Evolutionary conservation across 37 sponge, comb jelly and placozoan species (phyloP).

Genomic region (Halisarca cf. caerulea): DNA sequence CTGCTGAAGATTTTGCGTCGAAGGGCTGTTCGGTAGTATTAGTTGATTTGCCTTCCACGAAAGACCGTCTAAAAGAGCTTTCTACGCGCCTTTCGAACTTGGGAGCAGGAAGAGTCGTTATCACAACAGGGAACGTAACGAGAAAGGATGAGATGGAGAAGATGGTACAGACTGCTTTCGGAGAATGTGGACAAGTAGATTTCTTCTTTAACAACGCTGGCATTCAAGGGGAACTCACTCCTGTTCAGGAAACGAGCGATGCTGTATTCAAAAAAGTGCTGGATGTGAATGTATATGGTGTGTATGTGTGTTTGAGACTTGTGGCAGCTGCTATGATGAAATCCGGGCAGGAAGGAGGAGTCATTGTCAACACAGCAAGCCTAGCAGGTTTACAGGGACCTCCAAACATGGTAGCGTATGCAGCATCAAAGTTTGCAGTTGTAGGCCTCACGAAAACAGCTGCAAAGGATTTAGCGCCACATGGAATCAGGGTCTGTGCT

Average conservation of each 20-base stretch:
- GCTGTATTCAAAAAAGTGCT: slow-evolving; percentile 38
- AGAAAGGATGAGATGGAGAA: slow-evolving; percentile 49
- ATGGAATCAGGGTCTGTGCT: slow-evolving; percentile 79
- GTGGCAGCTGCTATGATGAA: slow-evolving; percentile 62
- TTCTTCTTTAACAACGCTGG: slow-evolving; percentile 89
- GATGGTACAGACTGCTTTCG: slow-evolving; percentile 41
- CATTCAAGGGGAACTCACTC: slow-evolving; percentile 67
- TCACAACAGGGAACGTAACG: slow-evolving; percentile 57
- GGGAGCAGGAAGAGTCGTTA: slow-evolving; percentile 28
- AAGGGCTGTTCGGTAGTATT: slow-evolving; percentile 70
- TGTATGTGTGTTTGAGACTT: slow-evolving; percentile 70
- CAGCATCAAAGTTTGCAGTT: slow-evolving; percentile 86
- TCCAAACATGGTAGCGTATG: slow-evolving; percentile 83
- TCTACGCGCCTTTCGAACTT: slow-evolving; percentile 4
- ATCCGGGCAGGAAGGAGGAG: slow-evolving; percentile 42
- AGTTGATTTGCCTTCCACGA: slow-evolving; percentile 56
- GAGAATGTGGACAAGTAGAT: slow-evolving; percentile 55
- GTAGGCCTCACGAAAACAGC: slow-evolving; percentile 81
- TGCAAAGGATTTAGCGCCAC: slow-evolving; percentile 78
- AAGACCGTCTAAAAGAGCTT: slow-evolving; percentile 28
- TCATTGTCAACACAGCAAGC: slow-evolving; percentile 88
- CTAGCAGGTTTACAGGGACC: slow-evolving; percentile 81
- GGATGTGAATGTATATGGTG: slow-evolving; percentile 71
- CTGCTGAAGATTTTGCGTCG: slow-evolving; percentile 62
- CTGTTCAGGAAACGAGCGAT: slow-evolving; percentile 53